phyloP scores from a whole-genome alignment of 2,888 invertebrate genomes.

The Nemotelus nigrinus region DNA sequence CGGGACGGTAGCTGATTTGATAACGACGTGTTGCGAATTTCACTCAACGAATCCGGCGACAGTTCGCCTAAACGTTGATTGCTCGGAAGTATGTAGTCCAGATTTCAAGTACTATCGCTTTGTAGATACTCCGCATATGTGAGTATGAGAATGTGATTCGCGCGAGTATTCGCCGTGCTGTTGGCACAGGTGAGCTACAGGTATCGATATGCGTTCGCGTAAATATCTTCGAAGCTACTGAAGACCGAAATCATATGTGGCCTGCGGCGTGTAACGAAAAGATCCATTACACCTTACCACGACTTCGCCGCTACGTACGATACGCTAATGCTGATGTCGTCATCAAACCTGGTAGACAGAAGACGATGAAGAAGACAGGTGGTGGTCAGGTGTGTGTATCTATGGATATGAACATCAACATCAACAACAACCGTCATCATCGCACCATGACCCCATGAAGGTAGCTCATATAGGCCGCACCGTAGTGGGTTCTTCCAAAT shows the following conservation, averaged over 20 bases:
- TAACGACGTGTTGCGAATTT: slow-evolving; percentile 18
- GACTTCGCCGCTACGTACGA: neutral
- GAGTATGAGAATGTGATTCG: neutral
- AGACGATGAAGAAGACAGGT: slow-evolving; percentile 26
- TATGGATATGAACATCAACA: slow-evolving; percentile 1
- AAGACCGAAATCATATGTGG: neutral
- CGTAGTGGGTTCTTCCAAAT: slow-evolving; percentile 26
- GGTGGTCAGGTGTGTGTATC: slow-evolving; percentile 34
- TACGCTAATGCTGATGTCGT: neutral
- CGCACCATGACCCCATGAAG: neutral
- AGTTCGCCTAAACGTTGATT: neutral
- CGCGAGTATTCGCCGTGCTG: neutral
- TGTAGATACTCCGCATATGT: neutral
- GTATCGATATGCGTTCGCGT: slow-evolving; percentile 35
- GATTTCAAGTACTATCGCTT: neutral
- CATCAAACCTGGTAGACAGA: neutral
- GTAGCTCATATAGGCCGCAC: slow-evolving; percentile 19
- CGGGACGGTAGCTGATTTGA: slow-evolving; percentile 21
- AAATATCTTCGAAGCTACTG: slow-evolving; percentile 36
- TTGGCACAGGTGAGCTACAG: neutral
- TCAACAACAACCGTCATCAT: neutral
- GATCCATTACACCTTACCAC: slow-evolving; percentile 11
- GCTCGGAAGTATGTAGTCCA: slow-evolving; percentile 3
- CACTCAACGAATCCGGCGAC: neutral
- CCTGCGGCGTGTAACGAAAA: slow-evolving; percentile 2